Percentiles rank a stretch among this genome's conserved stretches.
Evolutionary conservation across 1,140 invertebrate species (phyloP).

Genomic region (Samia ricini): DNA sequence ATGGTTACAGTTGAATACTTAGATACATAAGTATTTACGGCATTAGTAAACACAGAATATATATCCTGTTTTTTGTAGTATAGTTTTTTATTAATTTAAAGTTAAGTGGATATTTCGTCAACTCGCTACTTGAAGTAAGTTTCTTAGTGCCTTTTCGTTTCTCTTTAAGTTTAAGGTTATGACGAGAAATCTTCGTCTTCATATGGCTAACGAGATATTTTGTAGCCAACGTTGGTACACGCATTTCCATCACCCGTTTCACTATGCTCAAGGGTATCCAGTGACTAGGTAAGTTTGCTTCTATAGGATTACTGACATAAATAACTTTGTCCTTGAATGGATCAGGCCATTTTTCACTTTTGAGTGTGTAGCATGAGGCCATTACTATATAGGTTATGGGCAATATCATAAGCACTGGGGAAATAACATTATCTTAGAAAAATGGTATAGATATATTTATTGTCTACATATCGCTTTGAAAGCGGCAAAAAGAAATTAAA

Average conservation of each 20-base stretch:
- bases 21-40: not conserved
- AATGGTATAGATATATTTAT: not conserved
- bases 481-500: no score
- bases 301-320: constrained; percentile 12
- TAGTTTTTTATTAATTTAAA: not conserved
- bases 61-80: not conserved
- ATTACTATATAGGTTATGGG: not conserved
- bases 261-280: constrained; percentile 13
- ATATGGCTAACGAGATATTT: not conserved
- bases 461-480: no score
- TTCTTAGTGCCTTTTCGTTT: not conserved
- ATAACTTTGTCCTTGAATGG: constrained; percentile 8
- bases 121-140: not conserved
- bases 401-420: constrained; percentile 4
- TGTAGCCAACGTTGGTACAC: not conserved
- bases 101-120: not conserved
- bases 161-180: not conserved
- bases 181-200: not conserved
- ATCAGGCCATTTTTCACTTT: constrained; percentile 10
- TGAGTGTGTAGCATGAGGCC: not conserved
- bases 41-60: not conserved
- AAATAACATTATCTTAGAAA: not conserved
- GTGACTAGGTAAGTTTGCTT: constrained; percentile 14
- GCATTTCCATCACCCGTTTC: constrained; percentile 11
- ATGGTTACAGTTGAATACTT: not conserved